Percentiles rank a stretch among this genome's conserved stretches.
Evolutionary conservation across 2,888 invertebrate genomes (phyloP).

Genomic region (Pseudanteris insignis): DNA sequence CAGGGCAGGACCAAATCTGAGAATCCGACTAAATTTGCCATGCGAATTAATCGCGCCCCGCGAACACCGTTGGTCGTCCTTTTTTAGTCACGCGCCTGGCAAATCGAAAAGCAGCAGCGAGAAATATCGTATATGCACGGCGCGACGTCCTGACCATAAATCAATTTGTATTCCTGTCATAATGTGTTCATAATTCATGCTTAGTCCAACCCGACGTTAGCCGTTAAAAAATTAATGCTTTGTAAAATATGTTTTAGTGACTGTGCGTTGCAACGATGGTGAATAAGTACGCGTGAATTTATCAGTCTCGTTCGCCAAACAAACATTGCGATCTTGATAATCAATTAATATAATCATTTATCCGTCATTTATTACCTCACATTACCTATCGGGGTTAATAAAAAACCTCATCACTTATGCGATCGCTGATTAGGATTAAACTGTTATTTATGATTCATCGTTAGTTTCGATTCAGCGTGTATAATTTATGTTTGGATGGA

Average conservation of each 20-base stretch:
- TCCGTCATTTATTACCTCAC: too few relatives aligned
- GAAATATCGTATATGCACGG: slow-evolving; percentile 63
- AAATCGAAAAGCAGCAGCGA: slow-evolving; percentile 54
- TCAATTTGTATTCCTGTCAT: slow-evolving; percentile 63
- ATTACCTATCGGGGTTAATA: too few relatives aligned
- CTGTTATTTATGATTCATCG: too few relatives aligned
- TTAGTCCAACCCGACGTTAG: slow-evolving; percentile 56
- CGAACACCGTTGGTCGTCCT: slow-evolving; percentile 46
- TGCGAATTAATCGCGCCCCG: slow-evolving; percentile 60
- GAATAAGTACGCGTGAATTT: slow-evolving; percentile 14
- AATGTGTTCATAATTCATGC: slow-evolving; percentile 66
- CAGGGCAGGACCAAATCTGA: slow-evolving; percentile 11
- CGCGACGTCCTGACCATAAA: slow-evolving; percentile 61
- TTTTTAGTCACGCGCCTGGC: slow-evolving; percentile 26
- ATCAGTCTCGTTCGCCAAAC: too few relatives aligned
- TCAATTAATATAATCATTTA: too few relatives aligned
- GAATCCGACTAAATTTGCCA: slow-evolving; percentile 35
- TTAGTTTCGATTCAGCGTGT: too few relatives aligned
- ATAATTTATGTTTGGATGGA: too few relatives aligned
- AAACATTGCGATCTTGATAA: too few relatives aligned
- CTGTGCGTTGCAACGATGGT: slow-evolving; percentile 23
- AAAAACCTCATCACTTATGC: too few relatives aligned
- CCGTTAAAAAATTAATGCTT: slow-evolving; percentile 61
- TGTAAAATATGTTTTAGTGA: slow-evolving; percentile 47
- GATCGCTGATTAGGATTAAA: too few relatives aligned